Evolutionary conservation across 2,888 invertebrate species (phyloP), one percentile per base, ranked within the genome.

Genomic region (Eustalomyia histrio): DNA sequence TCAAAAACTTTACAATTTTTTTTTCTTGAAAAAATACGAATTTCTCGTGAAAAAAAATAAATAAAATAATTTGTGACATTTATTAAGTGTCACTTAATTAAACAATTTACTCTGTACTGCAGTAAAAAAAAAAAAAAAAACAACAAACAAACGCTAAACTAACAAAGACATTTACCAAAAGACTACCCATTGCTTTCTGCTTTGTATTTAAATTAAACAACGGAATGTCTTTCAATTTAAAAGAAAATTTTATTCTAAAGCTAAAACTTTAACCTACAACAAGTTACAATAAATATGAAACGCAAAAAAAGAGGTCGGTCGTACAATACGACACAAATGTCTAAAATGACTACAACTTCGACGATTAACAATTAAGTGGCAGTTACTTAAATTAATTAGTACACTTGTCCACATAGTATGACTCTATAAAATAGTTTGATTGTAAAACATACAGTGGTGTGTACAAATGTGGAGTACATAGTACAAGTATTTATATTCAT

Each of bases 301-400:
- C 39, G 9, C 14, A 35, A 52, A 33, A 24, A 53, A 14, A 24
- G 63, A 57, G 35, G 57, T 7, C 29, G 52, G 14, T 63, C 50
- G n/a, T 29, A 16, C 10, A 61, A 33, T 52, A 57, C 67, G 57
- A 57, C 39, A 52, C n/a, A 63, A 75, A 21, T 8, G 68, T 68
- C 29, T 69, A 50, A 52, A 58, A 65, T 55, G 39, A 65, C 53
- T 60, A 33, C 16, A 76, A 73, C 55, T 76, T 76, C 63, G 35
- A 60, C 33, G 67, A 76, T 55, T 64, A 76, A 67, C 71, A 80
- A 82, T 82, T 78, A 80, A 83, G 65, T 68, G 78, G 63, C 79
- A 78, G 78, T 82, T 82, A 68, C 68, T 83, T 82, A 69, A 82
- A 80, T 78, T 80, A 80, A 83, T 83, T 80, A 79, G 67, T 83